phyloP scores from a whole-genome alignment of 2,888 invertebrate species.

The Philereme vetulata region DNA sequence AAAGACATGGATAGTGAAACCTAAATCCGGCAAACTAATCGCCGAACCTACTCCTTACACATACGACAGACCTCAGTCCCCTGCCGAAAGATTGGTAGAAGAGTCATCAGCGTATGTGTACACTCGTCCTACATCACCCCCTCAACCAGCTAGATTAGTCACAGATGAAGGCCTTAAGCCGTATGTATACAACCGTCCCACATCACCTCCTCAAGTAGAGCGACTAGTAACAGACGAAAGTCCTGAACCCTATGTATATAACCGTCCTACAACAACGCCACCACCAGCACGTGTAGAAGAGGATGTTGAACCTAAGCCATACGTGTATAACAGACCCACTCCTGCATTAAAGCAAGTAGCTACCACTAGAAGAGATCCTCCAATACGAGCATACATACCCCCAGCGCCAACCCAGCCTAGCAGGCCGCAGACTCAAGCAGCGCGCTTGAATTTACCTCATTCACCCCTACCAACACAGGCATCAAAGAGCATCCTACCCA shows the following conservation, averaged over 20 bases:
- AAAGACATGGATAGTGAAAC: constrained; percentile 77
- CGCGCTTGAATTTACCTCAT: constrained; percentile 49
- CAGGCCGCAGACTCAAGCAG: constrained; percentile 46
- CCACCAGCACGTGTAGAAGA: constrained; percentile 32
- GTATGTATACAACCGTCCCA: constrained; percentile 49
- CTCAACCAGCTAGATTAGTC: constrained; percentile 43
- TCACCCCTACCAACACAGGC: constrained; percentile 54
- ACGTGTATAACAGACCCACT: constrained; percentile 52
- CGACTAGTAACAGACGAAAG: constrained; percentile 37
- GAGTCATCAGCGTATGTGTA: constrained; percentile 60
- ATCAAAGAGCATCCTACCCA: constrained; percentile 60
- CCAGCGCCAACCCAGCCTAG: constrained; percentile 46
- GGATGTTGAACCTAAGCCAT: constrained; percentile 36
- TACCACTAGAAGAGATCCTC: constrained; percentile 46
- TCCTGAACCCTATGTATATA: constrained; percentile 42
- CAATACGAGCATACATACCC: constrained; percentile 44
- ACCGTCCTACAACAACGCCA: constrained; percentile 43
- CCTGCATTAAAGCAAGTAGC: constrained; percentile 48
- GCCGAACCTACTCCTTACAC: constrained; percentile 61
- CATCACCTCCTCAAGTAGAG: constrained; percentile 33
- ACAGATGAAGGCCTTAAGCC: constrained; percentile 42
- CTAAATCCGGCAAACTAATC: constrained; percentile 62
- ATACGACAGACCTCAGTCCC: constrained; percentile 55
- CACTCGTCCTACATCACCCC: constrained; percentile 48
- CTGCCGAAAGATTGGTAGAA: constrained; percentile 48